Percentiles rank a stretch among this genome's conserved stretches.
Evolutionary conservation across 2,797 vertebrate species (phyloP).

Genomic region (Argentina silus): DNA sequence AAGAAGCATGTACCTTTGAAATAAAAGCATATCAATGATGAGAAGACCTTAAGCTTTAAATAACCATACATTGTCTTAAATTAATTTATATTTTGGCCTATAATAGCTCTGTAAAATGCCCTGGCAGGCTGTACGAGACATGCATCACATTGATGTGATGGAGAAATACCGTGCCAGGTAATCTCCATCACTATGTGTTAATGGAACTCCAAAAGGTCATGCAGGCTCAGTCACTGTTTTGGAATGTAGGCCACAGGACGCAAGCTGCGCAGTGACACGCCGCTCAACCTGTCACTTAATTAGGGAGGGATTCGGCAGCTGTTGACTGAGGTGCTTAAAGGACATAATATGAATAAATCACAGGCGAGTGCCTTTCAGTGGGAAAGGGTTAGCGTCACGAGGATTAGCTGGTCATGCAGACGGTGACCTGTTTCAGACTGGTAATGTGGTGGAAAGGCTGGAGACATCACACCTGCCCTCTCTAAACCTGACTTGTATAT

Average conservation of each 20-base stretch:
- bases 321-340: not conserved
- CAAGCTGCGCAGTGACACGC: slow-evolving; percentile 11
- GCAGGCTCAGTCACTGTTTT: not conserved
- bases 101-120: not conserved
- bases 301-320: not conserved
- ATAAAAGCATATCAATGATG: not conserved
- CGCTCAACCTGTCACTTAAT: slow-evolving; percentile 5
- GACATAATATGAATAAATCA: not conserved
- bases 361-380: not conserved
- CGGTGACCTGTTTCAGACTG: not conserved
- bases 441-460: not conserved
- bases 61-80: too few relatives aligned
- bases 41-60: not conserved
- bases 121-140: not conserved
- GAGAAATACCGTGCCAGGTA: not conserved
- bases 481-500: not conserved
- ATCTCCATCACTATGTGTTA: not conserved
- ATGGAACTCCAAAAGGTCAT: not conserved
- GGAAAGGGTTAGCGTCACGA: not conserved
- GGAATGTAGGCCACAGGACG: slow-evolving; percentile 14
- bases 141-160: not conserved
- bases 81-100: too few relatives aligned
- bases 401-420: not conserved
- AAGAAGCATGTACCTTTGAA: not conserved
- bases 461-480: not conserved